phyloP scores from a whole-genome alignment of 1,140 invertebrate genomes.

The Zaprionus kolodkinae region DNA sequence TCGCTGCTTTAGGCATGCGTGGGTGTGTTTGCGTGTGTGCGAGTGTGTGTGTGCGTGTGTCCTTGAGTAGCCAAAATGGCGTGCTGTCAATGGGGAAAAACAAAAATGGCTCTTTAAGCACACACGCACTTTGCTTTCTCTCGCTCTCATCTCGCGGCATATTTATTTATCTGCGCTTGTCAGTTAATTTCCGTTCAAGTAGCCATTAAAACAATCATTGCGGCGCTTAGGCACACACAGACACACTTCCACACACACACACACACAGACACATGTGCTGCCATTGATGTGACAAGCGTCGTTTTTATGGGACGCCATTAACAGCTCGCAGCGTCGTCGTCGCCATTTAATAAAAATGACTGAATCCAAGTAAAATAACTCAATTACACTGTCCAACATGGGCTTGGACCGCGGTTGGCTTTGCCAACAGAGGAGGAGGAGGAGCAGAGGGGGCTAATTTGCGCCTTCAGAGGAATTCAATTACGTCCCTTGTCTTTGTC shows the following conservation, averaged over 20 bases:
- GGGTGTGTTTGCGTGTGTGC: constrained; percentile 19
- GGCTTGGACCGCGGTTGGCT: constrained; percentile 14
- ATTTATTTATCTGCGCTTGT: constrained; percentile 78
- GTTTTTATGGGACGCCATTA: constrained; percentile 76
- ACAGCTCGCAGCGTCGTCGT: constrained; percentile 74
- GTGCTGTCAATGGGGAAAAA: constrained; percentile 41
- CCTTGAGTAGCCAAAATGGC: constrained; percentile 47
- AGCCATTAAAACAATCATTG: constrained; percentile 81
- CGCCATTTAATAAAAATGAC: constrained; percentile 75
- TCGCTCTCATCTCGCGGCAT: constrained; percentile 17
- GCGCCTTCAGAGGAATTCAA: constrained; percentile 34
- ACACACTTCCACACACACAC: constrained; percentile 18
- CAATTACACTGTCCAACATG: constrained; percentile 58
- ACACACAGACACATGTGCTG: constrained; percentile 16
- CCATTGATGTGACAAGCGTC: constrained; percentile 54
- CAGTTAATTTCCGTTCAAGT: constrained; percentile 82
- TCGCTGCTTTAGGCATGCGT: constrained; percentile 46
- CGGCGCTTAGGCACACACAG: constrained; percentile 66
- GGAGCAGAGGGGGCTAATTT: constrained; percentile 34
- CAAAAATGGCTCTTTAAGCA: constrained; percentile 32
- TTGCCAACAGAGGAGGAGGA: constrained; percentile 45
- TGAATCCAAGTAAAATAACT: constrained; percentile 74
- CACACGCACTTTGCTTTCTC: not conserved
- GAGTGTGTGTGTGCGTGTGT: constrained; percentile 6
- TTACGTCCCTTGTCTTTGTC: constrained; percentile 20